phyloP scores from a whole-genome alignment of 2,888 invertebrate genomes.

The Toxonevra muliebris region DNA sequence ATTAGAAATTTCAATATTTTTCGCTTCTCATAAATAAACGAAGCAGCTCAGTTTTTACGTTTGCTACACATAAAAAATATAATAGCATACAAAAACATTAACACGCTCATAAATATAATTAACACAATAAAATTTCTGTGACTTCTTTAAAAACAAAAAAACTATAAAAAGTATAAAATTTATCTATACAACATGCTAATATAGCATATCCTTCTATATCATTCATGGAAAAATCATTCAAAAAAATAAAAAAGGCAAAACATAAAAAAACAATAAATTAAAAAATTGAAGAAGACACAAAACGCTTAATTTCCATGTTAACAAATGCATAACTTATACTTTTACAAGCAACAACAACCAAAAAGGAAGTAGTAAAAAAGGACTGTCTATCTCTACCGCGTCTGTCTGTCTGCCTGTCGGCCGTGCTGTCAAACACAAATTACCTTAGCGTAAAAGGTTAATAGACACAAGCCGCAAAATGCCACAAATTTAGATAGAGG shows the following conservation, averaged over 20 bases:
- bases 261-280: too few relatives aligned
- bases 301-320: constrained; percentile 35
- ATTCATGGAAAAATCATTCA: background rate
- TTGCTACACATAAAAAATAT: too few relatives aligned
- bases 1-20: too few relatives aligned
- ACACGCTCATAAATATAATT: too few relatives aligned
- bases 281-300: constrained; percentile 23
- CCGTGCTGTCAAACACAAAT: constrained; percentile 26
- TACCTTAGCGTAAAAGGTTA: constrained; percentile 16
- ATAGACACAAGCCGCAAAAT: background rate
- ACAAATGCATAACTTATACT: constrained; percentile 35
- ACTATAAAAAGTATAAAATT: constrained; percentile 6
- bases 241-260: too few relatives aligned
- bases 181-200: constrained; percentile 1
- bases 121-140: background rate
- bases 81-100: too few relatives aligned
- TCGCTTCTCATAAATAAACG: too few relatives aligned
- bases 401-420: constrained; percentile 17
- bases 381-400: constrained; percentile 16
- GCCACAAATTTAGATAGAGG: too few relatives aligned
- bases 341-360: background rate
- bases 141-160: background rate
- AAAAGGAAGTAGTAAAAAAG: too few relatives aligned
- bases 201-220: constrained; percentile 39
- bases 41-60: too few relatives aligned